phyloP scores from a whole-genome alignment of 2,797 vertebrate species.

The Ibycter americanus region DNA sequence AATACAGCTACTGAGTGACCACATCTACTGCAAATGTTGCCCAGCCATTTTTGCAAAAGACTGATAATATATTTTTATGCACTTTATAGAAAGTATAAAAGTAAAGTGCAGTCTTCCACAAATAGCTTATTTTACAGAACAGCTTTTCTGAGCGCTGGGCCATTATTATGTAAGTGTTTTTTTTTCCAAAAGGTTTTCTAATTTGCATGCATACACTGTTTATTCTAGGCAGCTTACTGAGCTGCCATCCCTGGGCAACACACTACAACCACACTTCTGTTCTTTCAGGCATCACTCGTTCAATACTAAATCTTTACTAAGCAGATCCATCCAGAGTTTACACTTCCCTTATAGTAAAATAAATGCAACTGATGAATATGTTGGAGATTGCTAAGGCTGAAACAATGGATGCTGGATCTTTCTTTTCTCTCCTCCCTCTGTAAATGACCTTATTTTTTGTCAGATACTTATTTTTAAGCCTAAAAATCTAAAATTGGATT shows the following conservation, averaged over 20 bases:
- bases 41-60: neutral
- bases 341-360: neutral
- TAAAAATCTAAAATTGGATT: slow-evolving; percentile 15
- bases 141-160: neutral
- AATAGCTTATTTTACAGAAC: neutral
- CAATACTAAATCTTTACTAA: neutral
- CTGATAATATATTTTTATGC: neutral
- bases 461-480: slow-evolving; percentile 22
- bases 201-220: neutral
- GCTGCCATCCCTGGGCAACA: neutral
- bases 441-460: neutral
- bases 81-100: neutral
- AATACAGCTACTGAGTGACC: neutral
- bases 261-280: neutral
- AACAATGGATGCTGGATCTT: neutral
- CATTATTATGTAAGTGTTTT: neutral
- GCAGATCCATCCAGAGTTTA: neutral
- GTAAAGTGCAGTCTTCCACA: neutral
- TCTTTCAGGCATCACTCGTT: neutral
- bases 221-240: neutral
- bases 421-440: neutral
- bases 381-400: neutral
- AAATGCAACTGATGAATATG: neutral
- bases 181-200: neutral
- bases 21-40: neutral